Conservation (phyloP, 2,113 vertebrate genomes). For the Sylvicapra grimmia region DNA sequence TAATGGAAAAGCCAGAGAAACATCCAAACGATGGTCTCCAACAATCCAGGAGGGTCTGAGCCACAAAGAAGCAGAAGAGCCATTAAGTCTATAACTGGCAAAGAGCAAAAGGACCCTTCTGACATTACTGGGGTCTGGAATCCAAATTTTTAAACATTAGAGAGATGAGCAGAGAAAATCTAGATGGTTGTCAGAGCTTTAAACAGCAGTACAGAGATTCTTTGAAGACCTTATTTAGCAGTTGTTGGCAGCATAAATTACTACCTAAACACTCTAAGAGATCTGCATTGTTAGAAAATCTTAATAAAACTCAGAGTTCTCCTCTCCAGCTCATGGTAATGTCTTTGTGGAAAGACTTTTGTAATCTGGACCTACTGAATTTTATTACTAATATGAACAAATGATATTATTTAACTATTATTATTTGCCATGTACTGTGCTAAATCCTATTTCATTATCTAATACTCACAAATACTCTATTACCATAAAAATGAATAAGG, state of each 20-base stretch:
- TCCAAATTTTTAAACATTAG: background rate
- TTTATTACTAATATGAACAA: background rate
- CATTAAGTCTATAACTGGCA: background rate
- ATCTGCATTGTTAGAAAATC: background rate
- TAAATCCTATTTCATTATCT: background rate
- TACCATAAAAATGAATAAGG: background rate
- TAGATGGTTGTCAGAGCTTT: background rate
- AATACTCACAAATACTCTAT: background rate
- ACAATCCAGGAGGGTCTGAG: background rate
- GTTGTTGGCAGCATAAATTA: background rate
- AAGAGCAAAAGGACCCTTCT: background rate
- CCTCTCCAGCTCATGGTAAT: background rate
- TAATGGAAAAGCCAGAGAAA: background rate
- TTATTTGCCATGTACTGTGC: background rate
- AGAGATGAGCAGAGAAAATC: background rate
- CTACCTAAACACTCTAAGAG: background rate
- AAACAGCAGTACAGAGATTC: background rate
- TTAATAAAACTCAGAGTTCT: background rate
- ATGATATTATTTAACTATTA: background rate
- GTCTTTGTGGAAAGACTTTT: background rate
- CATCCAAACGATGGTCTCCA: background rate
- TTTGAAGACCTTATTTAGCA: background rate
- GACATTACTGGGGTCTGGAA: background rate
- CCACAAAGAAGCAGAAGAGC: background rate
- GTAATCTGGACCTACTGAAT: background rate